Conservation (phyloP, 2,797 vertebrate species). For the Schizothorax lantsangensis region DNA sequence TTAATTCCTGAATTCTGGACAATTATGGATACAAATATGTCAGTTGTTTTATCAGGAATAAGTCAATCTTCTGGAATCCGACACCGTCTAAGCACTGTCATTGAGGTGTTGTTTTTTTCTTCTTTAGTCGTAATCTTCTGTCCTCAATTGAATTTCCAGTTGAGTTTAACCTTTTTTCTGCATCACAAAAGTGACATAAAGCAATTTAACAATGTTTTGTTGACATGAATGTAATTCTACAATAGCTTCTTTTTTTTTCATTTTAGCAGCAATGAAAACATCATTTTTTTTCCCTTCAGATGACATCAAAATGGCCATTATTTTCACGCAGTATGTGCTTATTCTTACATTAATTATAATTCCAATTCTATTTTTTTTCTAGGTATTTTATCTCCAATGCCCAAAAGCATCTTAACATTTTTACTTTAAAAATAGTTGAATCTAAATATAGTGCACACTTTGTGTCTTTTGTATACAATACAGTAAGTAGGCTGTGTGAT, state of each 20-base stretch:
- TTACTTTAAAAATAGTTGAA: background rate
- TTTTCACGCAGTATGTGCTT: constrained; percentile 17
- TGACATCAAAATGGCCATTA: constrained; percentile 9
- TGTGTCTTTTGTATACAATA: constrained; percentile 2
- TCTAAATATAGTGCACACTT: background rate
- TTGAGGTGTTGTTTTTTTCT: constrained; percentile 28
- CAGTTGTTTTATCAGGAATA: constrained; percentile 12
- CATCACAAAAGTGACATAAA: background rate
- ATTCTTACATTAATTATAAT: constrained; percentile 46
- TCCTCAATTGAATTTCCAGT: background rate
- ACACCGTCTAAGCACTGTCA: background rate
- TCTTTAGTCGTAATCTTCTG: background rate
- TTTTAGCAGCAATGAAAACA: constrained; percentile 22
- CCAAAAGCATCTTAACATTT: background rate
- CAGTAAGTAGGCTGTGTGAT: background rate
- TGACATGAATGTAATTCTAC: constrained; percentile 28
- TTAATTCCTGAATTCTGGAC: constrained; percentile 7
- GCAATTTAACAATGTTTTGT: constrained; percentile 22
- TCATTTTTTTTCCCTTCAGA: constrained; percentile 12
- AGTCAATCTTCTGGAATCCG: constrained; percentile 13
- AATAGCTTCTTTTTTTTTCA: constrained; percentile 2
- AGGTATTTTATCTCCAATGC: background rate
- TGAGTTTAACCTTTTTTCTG: background rate
- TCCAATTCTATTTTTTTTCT: background rate
- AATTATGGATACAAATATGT: background rate